Percentiles rank a stretch among this genome's conserved stretches.
Conservation (phyloP, 2,113 vertebrate species). For the Pavo muticus region DNA sequence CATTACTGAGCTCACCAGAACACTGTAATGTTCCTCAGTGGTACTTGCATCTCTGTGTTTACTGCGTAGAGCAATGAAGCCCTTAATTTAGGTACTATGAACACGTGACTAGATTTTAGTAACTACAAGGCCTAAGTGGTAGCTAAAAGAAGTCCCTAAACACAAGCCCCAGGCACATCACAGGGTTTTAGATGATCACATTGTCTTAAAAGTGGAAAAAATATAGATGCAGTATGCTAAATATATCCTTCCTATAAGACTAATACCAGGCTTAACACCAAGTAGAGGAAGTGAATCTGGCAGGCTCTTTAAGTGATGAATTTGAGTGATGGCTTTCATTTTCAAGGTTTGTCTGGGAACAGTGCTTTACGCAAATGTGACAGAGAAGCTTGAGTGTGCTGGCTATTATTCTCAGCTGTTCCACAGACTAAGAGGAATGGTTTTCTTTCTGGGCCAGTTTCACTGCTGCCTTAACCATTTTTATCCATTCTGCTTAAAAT, state of each 20-base stretch:
- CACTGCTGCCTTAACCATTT: slow-evolving; percentile 52
- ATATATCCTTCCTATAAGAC: background rate
- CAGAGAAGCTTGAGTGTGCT: slow-evolving; percentile 22
- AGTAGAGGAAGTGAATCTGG: background rate
- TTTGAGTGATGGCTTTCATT: slow-evolving; percentile 26
- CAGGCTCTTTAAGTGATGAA: background rate
- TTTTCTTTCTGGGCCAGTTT: slow-evolving; percentile 43
- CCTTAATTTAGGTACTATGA: background rate
- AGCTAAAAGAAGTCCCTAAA: background rate
- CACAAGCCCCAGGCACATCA: background rate
- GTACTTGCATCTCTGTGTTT: background rate
- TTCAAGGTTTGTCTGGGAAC: slow-evolving; percentile 10
- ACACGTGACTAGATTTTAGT: background rate
- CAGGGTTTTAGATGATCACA: background rate
- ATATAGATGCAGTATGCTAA: background rate
- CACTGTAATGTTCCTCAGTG: background rate
- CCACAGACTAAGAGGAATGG: slow-evolving; percentile 17
- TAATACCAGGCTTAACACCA: background rate
- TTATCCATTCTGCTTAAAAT: slow-evolving; percentile 30
- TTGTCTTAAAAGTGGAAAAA: background rate
- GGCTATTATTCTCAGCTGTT: slow-evolving; percentile 53
- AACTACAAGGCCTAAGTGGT: background rate
- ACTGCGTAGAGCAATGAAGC: background rate
- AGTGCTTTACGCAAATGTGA: background rate
- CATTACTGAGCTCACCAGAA: background rate